Evolutionary conservation across 2,797 vertebrate genomes (phyloP), one percentile per base, ranked within the genome.

Genomic region (Chelonia mydas): DNA sequence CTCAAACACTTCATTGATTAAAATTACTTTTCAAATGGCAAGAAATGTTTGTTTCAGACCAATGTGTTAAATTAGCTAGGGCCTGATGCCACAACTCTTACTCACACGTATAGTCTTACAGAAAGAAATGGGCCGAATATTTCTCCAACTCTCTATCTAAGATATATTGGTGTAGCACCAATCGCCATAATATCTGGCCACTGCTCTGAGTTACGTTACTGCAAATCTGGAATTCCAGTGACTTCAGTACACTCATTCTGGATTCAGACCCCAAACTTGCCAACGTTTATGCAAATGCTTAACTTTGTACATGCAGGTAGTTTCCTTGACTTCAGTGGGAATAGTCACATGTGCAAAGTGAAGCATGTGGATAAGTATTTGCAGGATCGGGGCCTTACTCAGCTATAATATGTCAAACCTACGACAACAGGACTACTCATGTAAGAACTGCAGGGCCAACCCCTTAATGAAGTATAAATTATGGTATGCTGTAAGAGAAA

Each of bases 241-340:
- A 50, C 91, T 92, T 68, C 65, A 50, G 33, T 50, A 33, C 0
- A 72, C 81, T 96, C 91, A 78, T 81, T 94, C 77, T 77, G 80
- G 87, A 81, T 19, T 11, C 84, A 92, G 91, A 86, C 65, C 68
- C 65, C 86, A 91, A 79, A 86, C 92, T 92, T 65, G 51, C 84
- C 91, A 96, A 89, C 76, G 91, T 68, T 90, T 92, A 91, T 79
- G 90, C 83, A 86, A 94, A 93, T 79, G 54, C 54, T 78, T 90
- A 50, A 53, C 45, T 91, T 77, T 94, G 86, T 83, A 92, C 81
- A 7, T 80, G 88, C 84, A 89, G 45, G 51, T 17, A 83, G 80
- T 53, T 92, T 74, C 94, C 41, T 81, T 45, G 54, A 95, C 93
- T 86, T 86, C 97, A 93, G 91, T 89, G 87, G 91, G 80, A 96